Base-by-base conservation (phyloP, 2,113 vertebrate genomes). In the Cacatua alba region DNA sequence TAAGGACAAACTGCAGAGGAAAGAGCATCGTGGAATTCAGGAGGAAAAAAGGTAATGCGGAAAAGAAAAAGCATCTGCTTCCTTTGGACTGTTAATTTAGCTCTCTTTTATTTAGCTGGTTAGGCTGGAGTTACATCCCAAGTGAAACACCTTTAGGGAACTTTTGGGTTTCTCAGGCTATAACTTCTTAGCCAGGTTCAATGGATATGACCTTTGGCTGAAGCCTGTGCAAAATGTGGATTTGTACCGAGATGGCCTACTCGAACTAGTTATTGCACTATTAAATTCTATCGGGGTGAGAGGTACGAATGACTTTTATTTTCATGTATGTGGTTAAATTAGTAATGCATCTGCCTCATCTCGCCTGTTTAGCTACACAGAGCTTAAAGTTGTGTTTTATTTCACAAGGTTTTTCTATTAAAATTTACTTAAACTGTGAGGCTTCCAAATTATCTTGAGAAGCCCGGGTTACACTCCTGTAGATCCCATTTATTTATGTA, bases 51-150 rank as follows among this genome's bases (percentile, higher is more conserved):
- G n/a, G 52, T 64, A 75, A 75, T 1, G 3, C 2, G 12, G 2
- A 1, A 13, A 43, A 20, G 35, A 59, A 49, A 59, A 35, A 1
- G 2, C 6, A 6, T 8, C 3, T 3, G 11, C 37, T 16, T 4
- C 7, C 4, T 46, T 49, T 18, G 55, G 17, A 13, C 6, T 81
- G 80, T 46, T 53, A 31, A 55, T 33, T 59, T 35, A 59, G 57
- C 57, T n/a, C 33, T 59, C 33, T 59, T 35, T 59, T 24, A 59
- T 59, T 59, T 59, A 59, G 57, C 23, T 59, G 57, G 33, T 59
- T 59, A 35, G 13, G 33, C 21, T 59, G 57, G 9, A 59, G 55
- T 59, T n/a, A 59, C 21, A 35, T 9, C 21, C 33, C 57, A 15
- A 25, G 59, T 11, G n/a, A 26, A 83, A 9, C 46, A 31, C 46